Conservation (phyloP, 2,888 invertebrate species). For the Rhaphigaster nebulosa region DNA sequence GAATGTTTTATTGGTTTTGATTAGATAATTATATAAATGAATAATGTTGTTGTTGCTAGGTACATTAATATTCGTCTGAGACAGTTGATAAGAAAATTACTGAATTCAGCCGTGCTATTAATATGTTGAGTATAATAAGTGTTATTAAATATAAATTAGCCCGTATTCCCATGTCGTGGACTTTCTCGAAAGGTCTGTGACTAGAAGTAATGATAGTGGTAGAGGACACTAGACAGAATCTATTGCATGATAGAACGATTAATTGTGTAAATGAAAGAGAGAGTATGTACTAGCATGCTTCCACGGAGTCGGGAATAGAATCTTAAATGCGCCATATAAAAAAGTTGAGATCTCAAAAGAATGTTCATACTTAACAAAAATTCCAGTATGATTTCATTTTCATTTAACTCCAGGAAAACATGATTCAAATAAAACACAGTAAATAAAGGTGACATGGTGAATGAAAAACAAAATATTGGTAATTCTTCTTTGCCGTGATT, state of each 20-base stretch:
- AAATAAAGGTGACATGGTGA: no score
- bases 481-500: no score
- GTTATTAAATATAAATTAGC: slow-evolving; percentile 17
- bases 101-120: slow-evolving; percentile 5
- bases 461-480: no score
- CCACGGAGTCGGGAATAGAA: no score
- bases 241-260: background rate
- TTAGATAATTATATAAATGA: slow-evolving; percentile 37
- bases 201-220: slow-evolving; percentile 5
- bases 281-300: background rate
- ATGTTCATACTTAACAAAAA: background rate
- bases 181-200: background rate
- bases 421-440: no score
- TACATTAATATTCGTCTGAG: background rate
- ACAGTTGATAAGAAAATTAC: slow-evolving; percentile 17
- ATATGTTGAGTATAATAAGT: slow-evolving; percentile 3
- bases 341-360: no score
- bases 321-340: no score
- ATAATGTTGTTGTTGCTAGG: slow-evolving; percentile 11
- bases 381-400: background rate
- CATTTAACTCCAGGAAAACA: background rate
- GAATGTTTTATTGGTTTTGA: slow-evolving; percentile 41
- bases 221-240: background rate
- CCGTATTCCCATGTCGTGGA: background rate
- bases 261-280: slow-evolving; percentile 10